Conservation (phyloP, 2,113 vertebrate genomes). For the Thunnus maccoyii region DNA sequence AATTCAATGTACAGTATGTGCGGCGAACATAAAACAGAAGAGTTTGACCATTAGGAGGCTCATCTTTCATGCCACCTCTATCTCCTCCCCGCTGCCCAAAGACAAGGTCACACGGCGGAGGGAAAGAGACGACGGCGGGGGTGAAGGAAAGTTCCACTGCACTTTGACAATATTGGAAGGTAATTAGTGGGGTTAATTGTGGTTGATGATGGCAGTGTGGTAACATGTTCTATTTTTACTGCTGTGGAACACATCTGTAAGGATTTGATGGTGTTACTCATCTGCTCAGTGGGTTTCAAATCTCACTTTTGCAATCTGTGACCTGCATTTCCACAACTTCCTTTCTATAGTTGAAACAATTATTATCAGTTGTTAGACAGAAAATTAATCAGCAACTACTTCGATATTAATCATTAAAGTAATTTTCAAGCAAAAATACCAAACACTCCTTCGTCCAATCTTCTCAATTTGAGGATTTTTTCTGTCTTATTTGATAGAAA, state of each 20-base stretch:
- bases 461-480: too few relatives aligned
- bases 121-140: not conserved
- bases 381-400: too few relatives aligned
- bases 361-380: too few relatives aligned
- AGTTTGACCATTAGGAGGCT: conserved; percentile 69
- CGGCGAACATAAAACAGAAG: conserved; percentile 75
- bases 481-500: too few relatives aligned
- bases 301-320: too few relatives aligned
- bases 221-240: not conserved
- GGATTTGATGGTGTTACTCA: too few relatives aligned
- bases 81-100: conserved; percentile 45
- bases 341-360: too few relatives aligned
- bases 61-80: conserved; percentile 66
- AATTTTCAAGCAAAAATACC: too few relatives aligned
- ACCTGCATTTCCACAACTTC: too few relatives aligned
- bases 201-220: not conserved
- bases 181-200: not conserved
- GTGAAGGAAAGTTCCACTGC: not conserved
- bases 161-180: not conserved
- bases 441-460: too few relatives aligned
- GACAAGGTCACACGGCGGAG: conserved; percentile 66
- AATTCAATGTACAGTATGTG: conserved; percentile 64
- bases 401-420: too few relatives aligned
- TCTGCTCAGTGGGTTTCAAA: too few relatives aligned
- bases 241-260: not conserved